A percentile compares a stretch with the other conserved stretches of the same genome.
These are phyloP conservation scores for Paracentrotus lividus DNA, from an alignment of 53 echinoderm and acorn worm species.

Conservation along the genomic window DNA sequence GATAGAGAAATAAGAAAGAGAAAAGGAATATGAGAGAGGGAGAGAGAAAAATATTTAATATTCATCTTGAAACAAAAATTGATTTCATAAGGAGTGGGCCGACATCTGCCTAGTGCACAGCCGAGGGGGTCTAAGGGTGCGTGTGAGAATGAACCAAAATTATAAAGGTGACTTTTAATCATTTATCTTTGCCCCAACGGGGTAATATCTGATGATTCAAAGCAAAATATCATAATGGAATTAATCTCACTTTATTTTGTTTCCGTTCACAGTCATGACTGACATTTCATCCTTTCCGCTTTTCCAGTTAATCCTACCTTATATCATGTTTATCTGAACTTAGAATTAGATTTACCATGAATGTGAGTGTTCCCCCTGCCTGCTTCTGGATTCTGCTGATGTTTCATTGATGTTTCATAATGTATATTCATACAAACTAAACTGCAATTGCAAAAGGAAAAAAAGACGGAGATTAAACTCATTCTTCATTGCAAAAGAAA, in stretches of 20 bases:
- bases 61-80: constrained; percentile 1
- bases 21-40: not conserved
- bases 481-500: not conserved
- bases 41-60: not conserved
- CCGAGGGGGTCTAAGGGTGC: constrained; percentile 19
- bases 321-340: not conserved
- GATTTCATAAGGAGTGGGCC: not conserved
- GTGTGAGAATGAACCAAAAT: not conserved
- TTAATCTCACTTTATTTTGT: not conserved
- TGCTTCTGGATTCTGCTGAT: not conserved
- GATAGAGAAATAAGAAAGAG: not conserved
- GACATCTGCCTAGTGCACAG: constrained; percentile 16
- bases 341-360: too few species aligned
- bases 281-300: not conserved
- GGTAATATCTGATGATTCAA: not conserved
- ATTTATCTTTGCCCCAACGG: not conserved
- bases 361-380: not conserved
- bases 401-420: not conserved
- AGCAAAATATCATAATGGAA: constrained; percentile 3
- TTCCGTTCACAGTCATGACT: not conserved
- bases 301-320: not conserved
- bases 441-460: too few species aligned
- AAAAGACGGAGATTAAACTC: not conserved
- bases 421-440: not conserved
- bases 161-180: constrained; percentile 34